These are phyloP conservation scores for Aphidoletes aphidimyza DNA, from an alignment of 2,888 invertebrate species.

Conservation along the genomic window DNA sequence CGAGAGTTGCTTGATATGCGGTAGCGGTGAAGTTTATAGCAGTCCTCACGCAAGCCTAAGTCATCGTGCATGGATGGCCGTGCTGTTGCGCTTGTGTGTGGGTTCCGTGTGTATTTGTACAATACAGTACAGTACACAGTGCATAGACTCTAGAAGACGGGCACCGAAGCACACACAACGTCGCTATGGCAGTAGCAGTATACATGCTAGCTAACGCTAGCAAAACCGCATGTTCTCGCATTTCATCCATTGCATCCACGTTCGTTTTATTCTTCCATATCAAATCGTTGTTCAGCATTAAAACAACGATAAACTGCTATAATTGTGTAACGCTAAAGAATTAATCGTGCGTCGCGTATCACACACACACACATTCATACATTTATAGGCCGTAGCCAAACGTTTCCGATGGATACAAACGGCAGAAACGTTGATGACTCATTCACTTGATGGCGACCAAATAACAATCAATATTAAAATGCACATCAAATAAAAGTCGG, in stretches of 20 bases:
- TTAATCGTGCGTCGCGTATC: constrained; percentile 26
- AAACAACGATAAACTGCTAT: background rate
- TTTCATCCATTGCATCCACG: background rate
- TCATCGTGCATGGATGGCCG: background rate
- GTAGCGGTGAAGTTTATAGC: background rate
- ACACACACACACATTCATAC: background rate
- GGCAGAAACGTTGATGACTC: constrained; percentile 10
- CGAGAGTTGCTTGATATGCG: background rate
- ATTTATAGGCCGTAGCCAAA: background rate
- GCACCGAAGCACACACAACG: too few relatives aligned
- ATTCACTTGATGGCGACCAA: constrained; percentile 46
- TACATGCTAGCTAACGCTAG: background rate
- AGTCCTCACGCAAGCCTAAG: background rate
- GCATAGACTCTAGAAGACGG: too few relatives aligned
- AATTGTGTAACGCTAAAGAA: background rate
- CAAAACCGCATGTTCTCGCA: constrained; percentile 13
- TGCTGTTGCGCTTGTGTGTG: constrained; percentile 38
- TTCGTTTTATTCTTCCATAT: background rate
- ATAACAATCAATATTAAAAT: constrained; percentile 51
- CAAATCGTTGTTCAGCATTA: background rate
- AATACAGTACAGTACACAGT: too few relatives aligned
- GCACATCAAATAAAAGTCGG: constrained; percentile 16
- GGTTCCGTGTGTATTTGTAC: background rate
- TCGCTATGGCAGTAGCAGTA: too few relatives aligned
- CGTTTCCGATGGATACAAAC: background rate